A percentile compares a stretch with the other conserved stretches of the same genome.
phyloP scores from a whole-genome alignment of 2,113 vertebrate genomes.

The Dromaius novaehollandiae region DNA sequence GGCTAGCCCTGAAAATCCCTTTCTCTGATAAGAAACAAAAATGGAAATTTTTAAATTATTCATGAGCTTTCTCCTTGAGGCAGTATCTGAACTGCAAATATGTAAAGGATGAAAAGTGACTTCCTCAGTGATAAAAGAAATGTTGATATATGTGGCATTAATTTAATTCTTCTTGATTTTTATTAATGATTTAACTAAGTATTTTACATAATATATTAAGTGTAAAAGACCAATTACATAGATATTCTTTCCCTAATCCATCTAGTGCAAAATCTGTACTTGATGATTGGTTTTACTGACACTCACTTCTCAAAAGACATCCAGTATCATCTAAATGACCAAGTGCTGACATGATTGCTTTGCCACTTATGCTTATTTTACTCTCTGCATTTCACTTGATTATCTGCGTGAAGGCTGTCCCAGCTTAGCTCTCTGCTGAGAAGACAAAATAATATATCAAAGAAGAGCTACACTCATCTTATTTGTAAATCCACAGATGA shows the following conservation, averaged over 20 bases:
- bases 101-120: not conserved
- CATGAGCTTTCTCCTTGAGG: not conserved
- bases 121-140: constrained; percentile 12
- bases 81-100: constrained; percentile 23
- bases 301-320: not conserved
- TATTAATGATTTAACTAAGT: not conserved
- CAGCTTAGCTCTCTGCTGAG: not conserved
- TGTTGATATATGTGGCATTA: not conserved
- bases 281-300: not conserved
- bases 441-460: not conserved
- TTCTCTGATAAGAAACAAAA: not conserved
- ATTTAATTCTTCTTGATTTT: not conserved
- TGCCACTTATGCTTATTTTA: not conserved
- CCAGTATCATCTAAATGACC: not conserved
- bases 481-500: not conserved
- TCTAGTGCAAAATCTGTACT: not conserved
- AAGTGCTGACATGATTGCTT: not conserved
- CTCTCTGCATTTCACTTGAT: not conserved
- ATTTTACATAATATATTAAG: not conserved
- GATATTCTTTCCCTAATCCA: not conserved
- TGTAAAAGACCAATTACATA: not conserved
- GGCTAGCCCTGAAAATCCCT: not conserved
- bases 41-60: not conserved
- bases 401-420: not conserved
- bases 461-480: not conserved